Evolutionary conservation across 2,888 invertebrate species (phyloP).

Genomic region (Drosophila fungiperda): DNA sequence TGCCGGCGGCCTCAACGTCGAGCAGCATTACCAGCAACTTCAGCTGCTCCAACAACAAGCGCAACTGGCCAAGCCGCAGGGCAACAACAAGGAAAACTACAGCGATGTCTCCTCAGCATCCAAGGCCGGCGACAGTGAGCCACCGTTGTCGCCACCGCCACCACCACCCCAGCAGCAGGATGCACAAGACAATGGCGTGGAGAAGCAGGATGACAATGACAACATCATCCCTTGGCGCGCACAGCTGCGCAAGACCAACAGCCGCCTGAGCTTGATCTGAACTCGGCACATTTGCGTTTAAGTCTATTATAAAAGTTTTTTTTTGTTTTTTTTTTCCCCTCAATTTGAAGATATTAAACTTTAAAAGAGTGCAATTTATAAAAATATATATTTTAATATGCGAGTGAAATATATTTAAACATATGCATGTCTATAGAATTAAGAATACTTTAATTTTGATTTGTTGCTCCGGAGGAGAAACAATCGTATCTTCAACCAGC

Average conservation of each 20-base stretch:
- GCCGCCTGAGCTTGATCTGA: conserved; percentile 93
- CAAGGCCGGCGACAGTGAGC: conserved; percentile 22
- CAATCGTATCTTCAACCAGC: conserved; percentile 11
- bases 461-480: conserved; percentile 12
- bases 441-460: conserved; percentile 32
- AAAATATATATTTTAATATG: conserved; percentile 15
- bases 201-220: conserved; percentile 87
- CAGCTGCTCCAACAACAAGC: conserved; percentile 58
- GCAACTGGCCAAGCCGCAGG: conserved; percentile 62
- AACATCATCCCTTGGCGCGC: conserved; percentile 96
- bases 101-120: conserved; percentile 24
- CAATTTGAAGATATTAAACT: conserved; percentile 8
- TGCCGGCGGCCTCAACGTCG: conserved; percentile 71
- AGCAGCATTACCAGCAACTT: conserved; percentile 84
- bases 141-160: conserved; percentile 10
- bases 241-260: conserved; percentile 94
- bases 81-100: conserved; percentile 78
- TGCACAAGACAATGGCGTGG: conserved; percentile 76
- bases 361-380: conserved; percentile 62
- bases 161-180: conserved; percentile 34
- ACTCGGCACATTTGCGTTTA: conserved; percentile 5
- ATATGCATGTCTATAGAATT: conserved; percentile 8
- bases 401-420: conserved; percentile 30
- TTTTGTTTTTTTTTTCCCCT: conserved; percentile 2
- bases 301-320: conserved; percentile 32